Evolutionary conservation across 2,888 invertebrate species (phyloP).

Genomic region (Blastobasis lacticolella): DNA sequence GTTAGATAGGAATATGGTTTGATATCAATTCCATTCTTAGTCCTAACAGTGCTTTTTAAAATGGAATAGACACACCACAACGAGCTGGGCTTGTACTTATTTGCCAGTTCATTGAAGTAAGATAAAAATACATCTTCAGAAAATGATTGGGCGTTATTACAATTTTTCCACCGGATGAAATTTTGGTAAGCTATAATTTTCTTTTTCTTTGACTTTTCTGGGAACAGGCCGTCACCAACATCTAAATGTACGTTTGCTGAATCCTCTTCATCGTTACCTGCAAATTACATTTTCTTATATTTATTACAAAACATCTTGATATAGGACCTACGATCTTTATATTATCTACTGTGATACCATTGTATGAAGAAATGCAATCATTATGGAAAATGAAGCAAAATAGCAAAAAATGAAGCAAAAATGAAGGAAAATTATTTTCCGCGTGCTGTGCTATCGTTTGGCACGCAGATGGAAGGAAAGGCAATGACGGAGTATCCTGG

Average conservation of each 20-base stretch:
- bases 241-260: not conserved
- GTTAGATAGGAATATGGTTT: conserved; percentile 10
- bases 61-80: conserved; percentile 15
- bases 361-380: too few species aligned
- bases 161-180: conserved; percentile 10
- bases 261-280: not conserved
- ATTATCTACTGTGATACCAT: too few species aligned
- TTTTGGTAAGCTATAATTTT: not conserved
- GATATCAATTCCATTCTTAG: conserved; percentile 11
- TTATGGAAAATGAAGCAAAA: too few species aligned
- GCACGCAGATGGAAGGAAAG: too few species aligned
- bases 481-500: too few species aligned
- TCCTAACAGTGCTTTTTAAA: conserved; percentile 12
- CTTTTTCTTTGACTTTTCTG: not conserved
- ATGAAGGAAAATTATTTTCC: too few species aligned
- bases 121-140: conserved; percentile 13
- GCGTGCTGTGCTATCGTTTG: too few species aligned
- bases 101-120: conserved; percentile 11
- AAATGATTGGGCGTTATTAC: conserved; percentile 7
- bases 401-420: too few species aligned
- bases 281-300: too few species aligned
- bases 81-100: conserved; percentile 8
- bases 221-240: not conserved
- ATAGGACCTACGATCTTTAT: too few species aligned
- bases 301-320: too few species aligned